Evolutionary conservation across 2,797 vertebrate species (phyloP), one percentile per base, ranked within the genome.

Genomic region (Scleropages formosus): DNA sequence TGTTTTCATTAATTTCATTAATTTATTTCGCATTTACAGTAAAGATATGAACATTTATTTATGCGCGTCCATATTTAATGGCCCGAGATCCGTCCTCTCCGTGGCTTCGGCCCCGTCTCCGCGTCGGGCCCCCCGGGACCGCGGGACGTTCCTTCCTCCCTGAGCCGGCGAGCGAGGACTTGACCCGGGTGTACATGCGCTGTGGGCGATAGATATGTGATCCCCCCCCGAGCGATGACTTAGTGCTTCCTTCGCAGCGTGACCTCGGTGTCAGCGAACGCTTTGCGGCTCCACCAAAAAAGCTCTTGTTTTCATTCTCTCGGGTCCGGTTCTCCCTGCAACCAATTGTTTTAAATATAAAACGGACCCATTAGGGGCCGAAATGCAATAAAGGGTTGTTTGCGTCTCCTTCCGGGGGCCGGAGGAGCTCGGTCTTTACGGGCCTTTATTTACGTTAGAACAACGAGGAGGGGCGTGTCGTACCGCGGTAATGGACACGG

Each of bases 271-370:
- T 51, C 49, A 44, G 16, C 49, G 76, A 91, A 82, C 91, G 87
- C 87, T 90, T 91, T 91, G 88, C 89, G 89, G 91, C 91, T 90
- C 89, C 85, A 85, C 87, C 78, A 85, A 89, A 89, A 90, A 92
- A 91, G 82, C 27, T 61, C 59, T 59, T 67, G 63, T 89, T 83
- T 70, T 70, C 70, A 70, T 83, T 88, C 89, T 89, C 92, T 89
- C 89, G 90, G 89, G 88, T 80, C 82, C 85, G 86, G 87, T 86
- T 82, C 56, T 85, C 93, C 93, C 90, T 91, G 90, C 82, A 87
- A 90, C 91, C 87, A 88, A 85, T 88, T 90, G 88, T 91, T 90
- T 92, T 90, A 89, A 92, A 90, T 89, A 88, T 90, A 90, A 90
- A 91, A 91, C 90, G 82, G 84, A 81, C 85, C 86, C 78, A 85